Conservation (phyloP, 1,140 invertebrate genomes). For the Polyergus mexicanus region DNA sequence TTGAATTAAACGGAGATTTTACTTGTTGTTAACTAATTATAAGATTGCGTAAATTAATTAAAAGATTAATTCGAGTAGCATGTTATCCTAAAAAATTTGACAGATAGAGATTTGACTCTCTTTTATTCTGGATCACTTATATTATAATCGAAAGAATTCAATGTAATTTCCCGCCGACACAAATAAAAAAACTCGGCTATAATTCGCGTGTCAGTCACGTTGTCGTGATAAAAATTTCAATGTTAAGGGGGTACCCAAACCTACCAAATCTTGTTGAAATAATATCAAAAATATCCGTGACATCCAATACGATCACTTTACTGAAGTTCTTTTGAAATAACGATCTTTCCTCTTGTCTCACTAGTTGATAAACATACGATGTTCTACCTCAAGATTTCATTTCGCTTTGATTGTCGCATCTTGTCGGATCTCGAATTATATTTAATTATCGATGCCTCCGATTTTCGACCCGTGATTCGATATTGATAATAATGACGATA, state of each 20-base stretch:
- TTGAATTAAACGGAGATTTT: too few species aligned
- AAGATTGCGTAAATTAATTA: background rate
- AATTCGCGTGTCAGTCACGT: constrained; percentile 17
- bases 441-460: background rate
- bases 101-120: background rate
- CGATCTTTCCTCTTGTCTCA: background rate
- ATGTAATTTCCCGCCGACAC: background rate
- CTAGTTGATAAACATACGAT: background rate
- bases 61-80: background rate
- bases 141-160: constrained; percentile 11
- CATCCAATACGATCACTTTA: constrained; percentile 17
- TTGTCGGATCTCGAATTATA: background rate
- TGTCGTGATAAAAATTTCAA: constrained; percentile 45
- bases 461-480: constrained; percentile 16
- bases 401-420: background rate
- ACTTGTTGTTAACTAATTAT: background rate
- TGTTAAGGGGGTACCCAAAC: constrained; percentile 41
- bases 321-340: background rate
- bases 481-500: background rate
- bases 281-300: constrained; percentile 35
- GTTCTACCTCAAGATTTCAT: background rate
- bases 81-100: background rate
- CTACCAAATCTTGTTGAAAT: constrained; percentile 24
- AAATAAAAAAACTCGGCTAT: background rate
- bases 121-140: background rate